Base-by-base conservation (phyloP, 2,888 invertebrate genomes). In the Enoplolaimus lenunculus region DNA sequence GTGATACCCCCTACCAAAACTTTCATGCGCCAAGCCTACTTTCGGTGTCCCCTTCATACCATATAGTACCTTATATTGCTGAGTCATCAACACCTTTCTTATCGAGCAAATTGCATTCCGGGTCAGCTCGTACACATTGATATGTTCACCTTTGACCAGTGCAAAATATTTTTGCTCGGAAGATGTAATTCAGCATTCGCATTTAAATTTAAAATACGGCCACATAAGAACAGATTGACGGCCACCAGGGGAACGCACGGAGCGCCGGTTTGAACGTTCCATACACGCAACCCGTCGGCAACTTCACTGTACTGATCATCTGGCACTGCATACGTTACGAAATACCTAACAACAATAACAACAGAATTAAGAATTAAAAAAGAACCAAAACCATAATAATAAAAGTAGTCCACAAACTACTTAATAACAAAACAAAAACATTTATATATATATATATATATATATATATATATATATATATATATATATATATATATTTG, bases 91-190 rank as follows among this genome's bases (percentile, higher is more conserved):
- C 75, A 73, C 77, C 79, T 13, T 73, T 72, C 70, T 77, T 78
- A 70, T 76, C 75, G 73, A 76, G 65, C 69, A 79, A 77, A 16
- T 2, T 26, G 7, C 69, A 81, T 84, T 82, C 79, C 86, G 86
- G 0, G 93, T 93, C 0, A 97, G 94, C 83, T 95, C 94, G 80
- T 94, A 97, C 21, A 99, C 89, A 75, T 91, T 91, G 35, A 98
- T 87, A 34, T 81, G 81, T 21, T 34, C 64, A 77, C 91, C 91
- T 70, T 87, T 88, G 80, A 94, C 87, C 72, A 91, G 86, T 0
- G 94, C 95, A 78, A 97, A 93, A 83, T 89, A 97, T 80, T 89
- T 89, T 80, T 95, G 95, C 81, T 95, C 93, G 79, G 89, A 89
- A 21, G 45, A 7, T 7, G 45, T 45, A 45, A 21, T 7, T 45